Base-by-base conservation (phyloP, 2,888 invertebrate species). In the Cataglyphis livida region DNA sequence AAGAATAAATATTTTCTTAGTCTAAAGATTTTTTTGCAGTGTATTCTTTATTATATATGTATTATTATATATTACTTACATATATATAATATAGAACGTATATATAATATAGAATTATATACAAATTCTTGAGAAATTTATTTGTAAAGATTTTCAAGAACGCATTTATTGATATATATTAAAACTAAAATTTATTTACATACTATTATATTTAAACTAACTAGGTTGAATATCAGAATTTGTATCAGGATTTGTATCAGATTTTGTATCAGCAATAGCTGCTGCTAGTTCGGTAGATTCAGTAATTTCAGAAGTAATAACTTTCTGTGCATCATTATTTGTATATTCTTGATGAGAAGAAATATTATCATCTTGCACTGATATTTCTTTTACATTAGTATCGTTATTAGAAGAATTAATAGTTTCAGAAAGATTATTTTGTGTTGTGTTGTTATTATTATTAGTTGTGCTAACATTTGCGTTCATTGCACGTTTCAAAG, bases 401-500 rank as follows among this genome's bases (percentile, higher is more conserved):
- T 79, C 66, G 25, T 5, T 61, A n/a, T 18, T 32, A 3, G 41
- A 68, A 64, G 66, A 68, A 64, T 66, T 57, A 32, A 15, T 35
- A 38, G 68, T 10, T 15, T 51, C n/a, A n/a, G 7, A 25, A 64
- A 28, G 7, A 10, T 61, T 83, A 66, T 78, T 57, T 51, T 82
- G 61, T 5, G 15, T 9, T 35, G 15, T 41, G 12, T 35, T 57
- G 32, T 44, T 75, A 44, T 65, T 75, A 65, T n/a, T 76, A 57
- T 25, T 70, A 59, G 18, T 35, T 18, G 38, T 44, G 48, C 48
- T 78, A 65, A 73, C 35, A 59, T 54, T 84, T 7, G 35, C 12
- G 18, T 71, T 18, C 6, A 73, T 54, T 78, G 65, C 74, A 51
- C 86, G 90, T 83, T 94, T 94, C 41, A 94, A 84, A 25, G 94